Percentiles rank a stretch among this genome's conserved stretches.
phyloP scores from a whole-genome alignment of 2,888 invertebrate species.

The Lobophora halterata region DNA sequence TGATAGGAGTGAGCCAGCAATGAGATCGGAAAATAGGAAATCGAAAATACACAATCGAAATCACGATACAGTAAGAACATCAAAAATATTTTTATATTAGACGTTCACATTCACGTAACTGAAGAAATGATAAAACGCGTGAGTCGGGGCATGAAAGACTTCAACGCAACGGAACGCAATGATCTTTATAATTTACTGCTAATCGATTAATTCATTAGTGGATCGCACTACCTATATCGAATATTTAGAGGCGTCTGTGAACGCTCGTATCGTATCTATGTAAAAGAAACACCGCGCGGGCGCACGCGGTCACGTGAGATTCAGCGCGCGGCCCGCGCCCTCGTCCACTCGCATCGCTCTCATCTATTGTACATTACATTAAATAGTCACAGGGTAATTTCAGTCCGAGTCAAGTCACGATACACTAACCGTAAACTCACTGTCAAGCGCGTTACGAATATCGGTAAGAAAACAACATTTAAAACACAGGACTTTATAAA shows the following conservation, averaged over 20 bases:
- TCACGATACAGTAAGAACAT: slow-evolving; percentile 76
- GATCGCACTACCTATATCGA: slow-evolving; percentile 33
- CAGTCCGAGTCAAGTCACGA: slow-evolving; percentile 56
- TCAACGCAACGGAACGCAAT: slow-evolving; percentile 49
- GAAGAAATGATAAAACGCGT: slow-evolving; percentile 58
- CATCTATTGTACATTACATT: slow-evolving; percentile 33
- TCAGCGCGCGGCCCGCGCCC: slow-evolving; percentile 54
- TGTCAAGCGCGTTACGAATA: slow-evolving; percentile 1
- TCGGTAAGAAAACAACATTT: slow-evolving; percentile 5
- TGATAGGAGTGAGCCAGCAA: slow-evolving; percentile 60
- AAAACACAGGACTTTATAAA: slow-evolving; percentile 4
- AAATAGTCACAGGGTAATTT: slow-evolving; percentile 64
- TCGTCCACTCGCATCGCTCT: slow-evolving; percentile 32
- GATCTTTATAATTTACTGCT: slow-evolving; percentile 49
- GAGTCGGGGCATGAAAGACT: slow-evolving; percentile 39
- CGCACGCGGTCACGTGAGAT: slow-evolving; percentile 64
- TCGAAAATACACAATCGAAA: slow-evolving; percentile 66
- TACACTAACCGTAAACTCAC: slow-evolving; percentile 13
- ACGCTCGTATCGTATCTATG: slow-evolving; percentile 40
- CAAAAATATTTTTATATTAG: slow-evolving; percentile 76
- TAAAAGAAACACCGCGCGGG: slow-evolving; percentile 36
- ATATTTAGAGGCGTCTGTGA: slow-evolving; percentile 24
- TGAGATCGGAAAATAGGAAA: slow-evolving; percentile 64
- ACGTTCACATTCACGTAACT: slow-evolving; percentile 69
- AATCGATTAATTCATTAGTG: slow-evolving; percentile 47